These are phyloP conservation scores for Hypocryptadius cinnamomeus DNA, from an alignment of 2,113 vertebrate genomes.

Conservation along the genomic window DNA sequence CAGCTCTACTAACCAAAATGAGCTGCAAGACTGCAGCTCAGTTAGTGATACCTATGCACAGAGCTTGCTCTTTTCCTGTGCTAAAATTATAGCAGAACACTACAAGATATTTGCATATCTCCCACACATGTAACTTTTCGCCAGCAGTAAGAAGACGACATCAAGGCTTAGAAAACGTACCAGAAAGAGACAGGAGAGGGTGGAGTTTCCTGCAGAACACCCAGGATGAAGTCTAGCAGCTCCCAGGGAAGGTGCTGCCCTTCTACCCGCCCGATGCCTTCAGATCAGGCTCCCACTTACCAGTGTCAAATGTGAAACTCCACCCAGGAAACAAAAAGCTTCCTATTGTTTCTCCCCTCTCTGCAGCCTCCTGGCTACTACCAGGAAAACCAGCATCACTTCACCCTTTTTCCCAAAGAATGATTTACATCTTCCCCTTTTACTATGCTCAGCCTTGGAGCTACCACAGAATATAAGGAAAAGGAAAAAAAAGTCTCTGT, in stretches of 20 bases:
- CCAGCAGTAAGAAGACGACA: background rate
- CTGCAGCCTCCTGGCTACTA: background rate
- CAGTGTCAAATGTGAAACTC: background rate
- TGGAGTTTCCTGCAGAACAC: background rate
- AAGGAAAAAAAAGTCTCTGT: background rate
- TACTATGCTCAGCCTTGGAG: background rate
- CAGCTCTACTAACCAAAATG: background rate
- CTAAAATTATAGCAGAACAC: slow-evolving; percentile 41
- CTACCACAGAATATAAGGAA: background rate
- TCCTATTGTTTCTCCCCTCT: background rate
- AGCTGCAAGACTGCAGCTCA: slow-evolving; percentile 9
- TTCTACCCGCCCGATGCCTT: background rate
- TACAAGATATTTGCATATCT: slow-evolving; percentile 27
- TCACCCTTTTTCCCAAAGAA: background rate
- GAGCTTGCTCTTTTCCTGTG: slow-evolving; percentile 19
- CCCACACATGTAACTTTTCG: slow-evolving; percentile 5
- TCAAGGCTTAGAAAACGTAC: background rate
- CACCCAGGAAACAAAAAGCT: slow-evolving; percentile 1
- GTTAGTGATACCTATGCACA: background rate
- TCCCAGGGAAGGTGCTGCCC: background rate
- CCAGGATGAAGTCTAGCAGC: slow-evolving; percentile 17
- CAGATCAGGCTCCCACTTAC: background rate
- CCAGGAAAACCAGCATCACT: background rate
- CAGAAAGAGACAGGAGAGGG: background rate
- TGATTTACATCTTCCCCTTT: background rate